phyloP scores from a whole-genome alignment of 2,888 invertebrate species.

The Drosophila multiciliata region DNA sequence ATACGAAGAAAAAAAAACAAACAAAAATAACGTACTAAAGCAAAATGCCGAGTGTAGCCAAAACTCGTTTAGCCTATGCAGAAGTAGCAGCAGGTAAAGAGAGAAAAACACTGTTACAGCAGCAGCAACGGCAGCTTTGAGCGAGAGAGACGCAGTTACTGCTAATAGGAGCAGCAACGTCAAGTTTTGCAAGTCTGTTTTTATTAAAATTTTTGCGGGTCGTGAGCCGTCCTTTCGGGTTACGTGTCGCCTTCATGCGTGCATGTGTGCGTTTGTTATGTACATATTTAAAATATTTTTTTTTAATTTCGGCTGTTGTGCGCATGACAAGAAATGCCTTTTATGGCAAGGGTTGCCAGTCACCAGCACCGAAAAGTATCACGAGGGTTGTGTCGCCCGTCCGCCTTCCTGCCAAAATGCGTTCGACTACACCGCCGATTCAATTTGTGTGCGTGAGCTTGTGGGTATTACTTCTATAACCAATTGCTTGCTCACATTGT shows the following conservation, averaged over 20 bases:
- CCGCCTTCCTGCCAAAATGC: slow-evolving; percentile 33
- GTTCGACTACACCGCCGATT: slow-evolving; percentile 20
- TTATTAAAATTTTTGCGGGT: slow-evolving; percentile 69
- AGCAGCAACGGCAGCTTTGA: slow-evolving; percentile 27
- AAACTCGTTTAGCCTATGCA: slow-evolving; percentile 52
- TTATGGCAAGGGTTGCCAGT: slow-evolving; percentile 75
- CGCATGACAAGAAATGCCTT: slow-evolving; percentile 65
- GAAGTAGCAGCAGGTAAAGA: slow-evolving; percentile 18
- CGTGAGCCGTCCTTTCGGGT: slow-evolving; percentile 51
- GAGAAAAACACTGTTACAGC: slow-evolving; percentile 55
- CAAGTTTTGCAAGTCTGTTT: slow-evolving; percentile 76
- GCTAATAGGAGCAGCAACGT: slow-evolving; percentile 14
- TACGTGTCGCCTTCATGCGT: slow-evolving; percentile 54
- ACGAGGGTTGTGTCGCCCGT: slow-evolving; percentile 49
- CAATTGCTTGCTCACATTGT: background rate
- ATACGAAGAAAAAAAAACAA: slow-evolving; percentile 31
- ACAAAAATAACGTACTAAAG: slow-evolving; percentile 19
- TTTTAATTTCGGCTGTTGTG: slow-evolving; percentile 34
- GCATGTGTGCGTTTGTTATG: slow-evolving; percentile 33
- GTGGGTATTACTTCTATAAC: background rate
- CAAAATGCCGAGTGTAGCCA: slow-evolving; percentile 31
- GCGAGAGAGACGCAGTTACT: slow-evolving; percentile 49
- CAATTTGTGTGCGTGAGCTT: background rate
- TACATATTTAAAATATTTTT: slow-evolving; percentile 44
- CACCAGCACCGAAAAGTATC: slow-evolving; percentile 56